Evolutionary conservation across 2,888 invertebrate genomes (phyloP).

Genomic region (Euplagia quadripunctaria): DNA sequence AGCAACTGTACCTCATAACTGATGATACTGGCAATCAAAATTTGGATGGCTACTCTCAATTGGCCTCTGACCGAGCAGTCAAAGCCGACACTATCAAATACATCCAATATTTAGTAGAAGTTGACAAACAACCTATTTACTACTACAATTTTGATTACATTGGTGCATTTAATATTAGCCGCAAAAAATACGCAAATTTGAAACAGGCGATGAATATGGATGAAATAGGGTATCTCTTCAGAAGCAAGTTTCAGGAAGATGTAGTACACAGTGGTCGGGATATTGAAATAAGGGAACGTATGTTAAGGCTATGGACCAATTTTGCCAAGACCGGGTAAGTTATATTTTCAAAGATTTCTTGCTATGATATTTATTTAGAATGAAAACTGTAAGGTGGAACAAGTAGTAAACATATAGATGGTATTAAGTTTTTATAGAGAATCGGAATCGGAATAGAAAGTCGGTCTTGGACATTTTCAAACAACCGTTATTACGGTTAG

Average conservation of each 20-base stretch:
- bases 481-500: no score
- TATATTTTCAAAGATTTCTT: no score
- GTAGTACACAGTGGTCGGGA: slow-evolving; percentile 72
- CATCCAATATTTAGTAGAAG: slow-evolving; percentile 71
- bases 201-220: slow-evolving; percentile 73
- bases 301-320: slow-evolving; percentile 81
- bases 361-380: no score
- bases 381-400: no score
- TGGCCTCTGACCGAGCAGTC: slow-evolving; percentile 70
- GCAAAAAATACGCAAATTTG: slow-evolving; percentile 44
- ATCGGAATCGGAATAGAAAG: no score
- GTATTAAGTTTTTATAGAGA: no score
- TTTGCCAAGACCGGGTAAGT: slow-evolving; percentile 83
- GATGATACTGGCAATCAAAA: slow-evolving; percentile 40
- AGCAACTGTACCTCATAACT: slow-evolving; percentile 71
- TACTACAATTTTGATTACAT: slow-evolving; percentile 80
- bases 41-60: slow-evolving; percentile 50
- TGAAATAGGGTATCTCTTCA: slow-evolving; percentile 79
- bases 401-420: no score
- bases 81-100: slow-evolving; percentile 74
- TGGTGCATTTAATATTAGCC: slow-evolving; percentile 47
- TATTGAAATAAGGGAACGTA: slow-evolving; percentile 75
- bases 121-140: slow-evolving; percentile 73
- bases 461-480: no score
- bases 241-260: slow-evolving; percentile 67